phyloP scores from a whole-genome alignment of 2,113 vertebrate genomes.

The Pleuronectes platessa region DNA sequence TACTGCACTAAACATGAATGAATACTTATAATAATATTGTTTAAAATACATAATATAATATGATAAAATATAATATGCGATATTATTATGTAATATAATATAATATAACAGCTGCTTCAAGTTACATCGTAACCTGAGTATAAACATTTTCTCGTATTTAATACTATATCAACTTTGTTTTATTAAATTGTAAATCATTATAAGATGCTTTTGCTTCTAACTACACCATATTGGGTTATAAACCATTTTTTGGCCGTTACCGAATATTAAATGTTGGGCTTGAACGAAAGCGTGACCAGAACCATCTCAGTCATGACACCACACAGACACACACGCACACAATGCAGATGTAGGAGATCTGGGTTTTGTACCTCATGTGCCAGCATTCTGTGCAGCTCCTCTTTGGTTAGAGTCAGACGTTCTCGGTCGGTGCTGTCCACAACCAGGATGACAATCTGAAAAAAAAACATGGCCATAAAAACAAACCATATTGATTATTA shows the following conservation, averaged over 20 bases:
- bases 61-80: not conserved
- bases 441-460: conserved; percentile 88
- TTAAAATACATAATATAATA: not conserved
- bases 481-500: not conserved
- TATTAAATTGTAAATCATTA: not conserved
- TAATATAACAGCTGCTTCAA: not conserved
- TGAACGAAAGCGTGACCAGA: too few species aligned
- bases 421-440: conserved; percentile 89
- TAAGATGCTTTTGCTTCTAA: too few species aligned
- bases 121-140: too few species aligned
- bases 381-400: conserved; percentile 87
- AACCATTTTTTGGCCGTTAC: too few species aligned
- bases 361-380: conserved; percentile 84
- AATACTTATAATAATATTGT: not conserved
- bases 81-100: not conserved
- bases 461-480: not conserved
- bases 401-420: conserved; percentile 81
- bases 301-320: too few species aligned
- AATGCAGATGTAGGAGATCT: too few species aligned
- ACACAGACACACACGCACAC: too few species aligned
- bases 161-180: too few species aligned
- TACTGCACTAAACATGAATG: too few species aligned
- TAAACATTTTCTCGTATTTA: too few species aligned
- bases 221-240: too few species aligned
- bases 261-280: too few species aligned